Evolutionary conservation across 2,888 invertebrate genomes (phyloP).

Genomic region (Syritta pipiens): DNA sequence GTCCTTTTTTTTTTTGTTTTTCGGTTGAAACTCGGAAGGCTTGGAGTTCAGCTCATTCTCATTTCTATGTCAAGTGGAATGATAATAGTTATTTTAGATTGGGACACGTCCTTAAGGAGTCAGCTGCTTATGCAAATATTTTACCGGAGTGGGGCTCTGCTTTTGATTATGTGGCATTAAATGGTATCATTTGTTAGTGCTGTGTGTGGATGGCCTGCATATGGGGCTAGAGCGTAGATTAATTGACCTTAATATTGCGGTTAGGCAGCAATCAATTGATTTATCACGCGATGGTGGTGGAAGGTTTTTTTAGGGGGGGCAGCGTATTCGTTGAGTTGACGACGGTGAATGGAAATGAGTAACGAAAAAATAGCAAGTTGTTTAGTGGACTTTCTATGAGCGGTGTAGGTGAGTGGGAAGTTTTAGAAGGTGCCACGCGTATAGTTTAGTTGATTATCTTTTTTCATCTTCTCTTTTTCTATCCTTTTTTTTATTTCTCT

Average conservation of each 20-base stretch:
- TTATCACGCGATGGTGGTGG: constrained; percentile 31
- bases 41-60: constrained; percentile 3
- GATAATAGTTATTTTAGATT: constrained; percentile 51
- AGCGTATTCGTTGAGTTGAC: too few relatives aligned
- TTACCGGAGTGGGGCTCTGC: constrained; percentile 31
- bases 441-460: too few relatives aligned
- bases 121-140: constrained; percentile 44
- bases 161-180: constrained; percentile 58
- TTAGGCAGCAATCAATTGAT: constrained; percentile 32
- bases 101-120: constrained; percentile 44
- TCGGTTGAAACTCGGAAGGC: too few relatives aligned
- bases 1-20: too few relatives aligned
- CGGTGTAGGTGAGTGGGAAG: too few relatives aligned
- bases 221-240: constrained; percentile 5
- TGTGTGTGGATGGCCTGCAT: not conserved
- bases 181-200: constrained; percentile 45
- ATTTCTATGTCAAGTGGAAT: constrained; percentile 65
- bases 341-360: too few relatives aligned
- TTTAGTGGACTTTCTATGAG: too few relatives aligned
- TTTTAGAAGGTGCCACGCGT: too few relatives aligned
- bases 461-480: too few relatives aligned
- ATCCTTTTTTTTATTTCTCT: too few relatives aligned
- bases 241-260: constrained; percentile 44
- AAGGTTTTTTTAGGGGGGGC: too few relatives aligned
- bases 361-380: too few relatives aligned